phyloP scores from a whole-genome alignment of 2,797 vertebrate species.

The Emydoidea blandingii region DNA sequence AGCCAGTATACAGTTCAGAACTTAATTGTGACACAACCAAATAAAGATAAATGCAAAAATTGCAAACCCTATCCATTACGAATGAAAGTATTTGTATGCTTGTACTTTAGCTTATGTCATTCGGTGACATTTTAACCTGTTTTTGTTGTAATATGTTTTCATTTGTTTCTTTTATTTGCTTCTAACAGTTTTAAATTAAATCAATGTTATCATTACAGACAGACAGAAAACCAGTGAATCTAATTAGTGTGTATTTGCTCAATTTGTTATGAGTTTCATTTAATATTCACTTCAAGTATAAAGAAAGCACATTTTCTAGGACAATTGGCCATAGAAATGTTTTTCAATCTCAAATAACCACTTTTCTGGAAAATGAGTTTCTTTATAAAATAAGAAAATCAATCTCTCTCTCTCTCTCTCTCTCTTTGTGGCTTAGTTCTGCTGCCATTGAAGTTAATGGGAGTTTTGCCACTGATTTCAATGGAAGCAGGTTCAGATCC shows the following conservation, averaged over 20 bases:
- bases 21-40: slow-evolving; percentile 46
- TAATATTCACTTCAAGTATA: neutral
- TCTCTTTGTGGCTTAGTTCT: neutral
- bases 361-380: neutral
- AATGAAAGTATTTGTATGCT: neutral
- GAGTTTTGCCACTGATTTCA: neutral
- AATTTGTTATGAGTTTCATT: slow-evolving; percentile 41
- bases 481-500: neutral
- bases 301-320: slow-evolving; percentile 15
- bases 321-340: neutral
- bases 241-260: slow-evolving; percentile 15
- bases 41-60: neutral
- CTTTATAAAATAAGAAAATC: neutral
- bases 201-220: neutral
- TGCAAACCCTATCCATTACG: neutral
- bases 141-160: slow-evolving; percentile 25
- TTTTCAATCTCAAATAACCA: neutral
- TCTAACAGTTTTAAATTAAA: slow-evolving; percentile 54
- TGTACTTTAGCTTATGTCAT: slow-evolving; percentile 21
- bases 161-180: slow-evolving; percentile 26
- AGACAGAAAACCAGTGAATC: slow-evolving; percentile 20
- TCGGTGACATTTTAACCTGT: neutral
- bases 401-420: neutral
- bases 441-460: neutral
- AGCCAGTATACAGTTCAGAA: slow-evolving; percentile 39